Base-by-base conservation (phyloP, 2,113 vertebrate species). In the Eubucco bourcierii region DNA sequence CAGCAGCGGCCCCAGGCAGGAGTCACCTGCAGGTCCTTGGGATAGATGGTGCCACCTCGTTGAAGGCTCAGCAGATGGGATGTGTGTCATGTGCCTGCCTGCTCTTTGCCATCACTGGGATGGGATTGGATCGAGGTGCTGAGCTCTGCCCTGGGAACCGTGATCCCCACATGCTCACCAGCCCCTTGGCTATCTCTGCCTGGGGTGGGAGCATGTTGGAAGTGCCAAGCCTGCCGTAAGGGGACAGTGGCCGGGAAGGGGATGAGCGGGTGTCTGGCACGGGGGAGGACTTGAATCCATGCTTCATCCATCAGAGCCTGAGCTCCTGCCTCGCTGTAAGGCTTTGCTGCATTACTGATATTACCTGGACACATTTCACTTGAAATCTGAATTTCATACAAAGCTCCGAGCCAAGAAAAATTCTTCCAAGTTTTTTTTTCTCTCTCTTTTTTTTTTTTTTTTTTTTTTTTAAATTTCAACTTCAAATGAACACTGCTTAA, bases 401-500 rank as follows among this genome's bases (percentile, higher is more conserved):
- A 84, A 86, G 13, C 88, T 86, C 66, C 1, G 1, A 70, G 92
- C 90, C 94, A 90, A 87, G 90, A 81, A 65, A 86, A 93, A 84
- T 19, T 67, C 70, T 72, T 93, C 85, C 92, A 88, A 80, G 80
- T 5, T 64, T 63, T 34, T 10, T 2, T 21, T n/a, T 24, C 52
- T 14, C 21, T 20, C 25, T 24, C 20, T 15, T 6, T 25, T 17
- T 46, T 7, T 46, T 5, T 64, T 59, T 34, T 9, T 2, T 21
- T 29, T 24, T 56, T 14, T 25, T 14, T 29, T 21, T 27, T 15
- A 6, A 10, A 7, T 75, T 87, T 81, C 34, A 94, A 80, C 90
- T 96, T 84, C 87, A 95, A 89, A 82, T 89, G 81, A 94, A 21
- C 88, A 46, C 94, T 70, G 91, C 87, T 76, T 63, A 89, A 90